These are phyloP conservation scores for Rhadinocentrus ornatus DNA, from an alignment of 2,797 vertebrate species.

Conservation along the genomic window DNA sequence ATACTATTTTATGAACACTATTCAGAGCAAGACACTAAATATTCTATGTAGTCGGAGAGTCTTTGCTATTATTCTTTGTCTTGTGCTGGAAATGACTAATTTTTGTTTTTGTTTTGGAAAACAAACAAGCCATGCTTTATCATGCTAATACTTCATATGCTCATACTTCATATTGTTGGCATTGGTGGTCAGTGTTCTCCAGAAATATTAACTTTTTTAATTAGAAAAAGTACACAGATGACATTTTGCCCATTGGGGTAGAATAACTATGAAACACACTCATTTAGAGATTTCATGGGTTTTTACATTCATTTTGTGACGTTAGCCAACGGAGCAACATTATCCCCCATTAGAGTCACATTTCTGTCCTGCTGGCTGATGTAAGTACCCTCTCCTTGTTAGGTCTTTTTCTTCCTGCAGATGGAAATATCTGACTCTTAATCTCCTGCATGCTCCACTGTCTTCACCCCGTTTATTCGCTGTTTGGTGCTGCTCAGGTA, in stretches of 20 bases:
- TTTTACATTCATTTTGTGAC: background rate
- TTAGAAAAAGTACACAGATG: background rate
- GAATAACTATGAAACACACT: background rate
- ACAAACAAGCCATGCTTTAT: no score
- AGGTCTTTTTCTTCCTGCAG: background rate
- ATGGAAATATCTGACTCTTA: background rate
- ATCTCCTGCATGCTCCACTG: background rate
- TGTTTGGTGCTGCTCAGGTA: background rate
- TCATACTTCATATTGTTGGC: background rate
- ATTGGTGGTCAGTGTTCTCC: background rate
- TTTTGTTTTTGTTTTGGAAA: no score
- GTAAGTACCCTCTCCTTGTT: background rate
- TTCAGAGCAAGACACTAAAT: background rate
- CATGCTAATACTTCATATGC: no score
- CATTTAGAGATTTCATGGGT: background rate
- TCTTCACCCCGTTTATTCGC: constrained; percentile 1
- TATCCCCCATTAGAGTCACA: background rate
- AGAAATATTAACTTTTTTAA: background rate
- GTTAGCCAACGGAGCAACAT: background rate
- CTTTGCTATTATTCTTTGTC: background rate
- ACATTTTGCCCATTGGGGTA: background rate
- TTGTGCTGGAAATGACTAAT: no score
- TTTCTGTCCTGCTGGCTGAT: background rate
- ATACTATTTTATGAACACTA: no score
- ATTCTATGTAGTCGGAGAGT: background rate